These are phyloP conservation scores for Oscheius sp. DNA, from an alignment of 2,888 invertebrate genomes.

Conservation along the genomic window DNA sequence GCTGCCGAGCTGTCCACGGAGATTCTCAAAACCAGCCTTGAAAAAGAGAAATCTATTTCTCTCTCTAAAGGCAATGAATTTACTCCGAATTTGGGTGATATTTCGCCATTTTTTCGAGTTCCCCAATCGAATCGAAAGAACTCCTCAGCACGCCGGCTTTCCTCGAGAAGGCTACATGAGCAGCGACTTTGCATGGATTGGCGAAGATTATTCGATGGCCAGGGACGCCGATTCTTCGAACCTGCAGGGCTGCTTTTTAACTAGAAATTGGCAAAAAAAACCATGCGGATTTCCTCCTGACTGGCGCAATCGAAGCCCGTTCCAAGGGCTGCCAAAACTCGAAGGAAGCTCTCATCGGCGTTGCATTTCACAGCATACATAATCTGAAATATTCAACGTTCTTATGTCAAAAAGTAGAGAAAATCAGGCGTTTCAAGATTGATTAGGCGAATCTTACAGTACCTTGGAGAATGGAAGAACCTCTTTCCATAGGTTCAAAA, in stretches of 20 bases:
- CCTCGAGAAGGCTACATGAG: constrained; percentile 64
- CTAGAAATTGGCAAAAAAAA: constrained; percentile 21
- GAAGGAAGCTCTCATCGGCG: constrained; percentile 83
- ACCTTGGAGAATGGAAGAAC: constrained; percentile 74
- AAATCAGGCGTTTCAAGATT: not conserved
- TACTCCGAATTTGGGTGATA: constrained; percentile 61
- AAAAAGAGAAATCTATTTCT: too few relatives aligned
- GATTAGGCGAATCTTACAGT: not conserved
- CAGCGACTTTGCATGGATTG: constrained; percentile 69
- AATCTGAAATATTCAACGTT: constrained; percentile 38
- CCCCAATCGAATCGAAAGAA: constrained; percentile 69
- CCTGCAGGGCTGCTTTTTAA: constrained; percentile 14
- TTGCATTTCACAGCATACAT: constrained; percentile 91
- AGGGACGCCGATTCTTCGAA: constrained; percentile 41
- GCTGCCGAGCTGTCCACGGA: constrained; percentile 81
- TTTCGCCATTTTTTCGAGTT: constrained; percentile 58
- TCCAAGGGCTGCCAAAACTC: constrained; percentile 83
- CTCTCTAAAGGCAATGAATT: constrained; percentile 7
- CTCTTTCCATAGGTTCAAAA: constrained; percentile 78
- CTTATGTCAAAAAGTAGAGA: not conserved
- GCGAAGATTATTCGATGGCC: constrained; percentile 65
- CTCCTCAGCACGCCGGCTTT: constrained; percentile 52
- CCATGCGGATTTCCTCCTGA: constrained; percentile 74
- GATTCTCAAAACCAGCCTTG: constrained; percentile 83
- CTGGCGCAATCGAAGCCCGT: constrained; percentile 96